Base-by-base conservation (phyloP, 37 sponge, comb jelly and placozoan species). In the Hexactinellida sp. region DNA sequence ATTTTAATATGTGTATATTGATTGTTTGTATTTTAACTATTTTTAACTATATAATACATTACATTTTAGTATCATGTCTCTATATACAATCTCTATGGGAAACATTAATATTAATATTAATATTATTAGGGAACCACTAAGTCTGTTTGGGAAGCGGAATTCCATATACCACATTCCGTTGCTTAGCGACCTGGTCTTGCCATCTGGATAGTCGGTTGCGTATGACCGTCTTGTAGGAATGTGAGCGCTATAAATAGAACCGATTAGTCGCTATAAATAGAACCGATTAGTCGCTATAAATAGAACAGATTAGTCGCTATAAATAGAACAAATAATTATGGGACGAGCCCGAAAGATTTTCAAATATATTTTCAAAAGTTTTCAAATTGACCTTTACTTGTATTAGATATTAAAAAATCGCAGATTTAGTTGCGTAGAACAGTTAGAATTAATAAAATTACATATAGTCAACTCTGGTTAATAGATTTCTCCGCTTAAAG, bases 131-230 rank as follows among this genome's bases (percentile, higher is more conserved):
- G n/a, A n/a, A n/a, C n/a, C n/a, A 47, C 52, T 47, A 47, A 16
- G 9, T 47, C 52, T 47, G 9, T 9, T n/a, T 63, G 28, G 76
- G 28, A 21, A 25, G 19, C 25, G 76, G 76, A 63, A 63, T 63
- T 10, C 76, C 76, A 63, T 63, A 63, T n/a, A 63, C 76, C 76
- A 63, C 76, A n/a, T 23, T 63, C 3, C 76, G 76, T 63, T 63
- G 76, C 76, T 63, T 63, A 63, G 76, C 76, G 13, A 63, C 76
- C 30, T 63, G 76, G 34, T 63, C 76, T 63, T 63, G 76, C 76
- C 76, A 63, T 63, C 76, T 63, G 32, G 25, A 32, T 1, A 63
- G 76, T 63, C 76, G 3, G 76, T 63, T 63, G 13, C 76, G 76
- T 10, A 63, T 63, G 5, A 10, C 28, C 34, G 30, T n/a, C 30